Evolutionary conservation across 2,888 invertebrate genomes (phyloP).

Genomic region (Belgica antarctica): DNA sequence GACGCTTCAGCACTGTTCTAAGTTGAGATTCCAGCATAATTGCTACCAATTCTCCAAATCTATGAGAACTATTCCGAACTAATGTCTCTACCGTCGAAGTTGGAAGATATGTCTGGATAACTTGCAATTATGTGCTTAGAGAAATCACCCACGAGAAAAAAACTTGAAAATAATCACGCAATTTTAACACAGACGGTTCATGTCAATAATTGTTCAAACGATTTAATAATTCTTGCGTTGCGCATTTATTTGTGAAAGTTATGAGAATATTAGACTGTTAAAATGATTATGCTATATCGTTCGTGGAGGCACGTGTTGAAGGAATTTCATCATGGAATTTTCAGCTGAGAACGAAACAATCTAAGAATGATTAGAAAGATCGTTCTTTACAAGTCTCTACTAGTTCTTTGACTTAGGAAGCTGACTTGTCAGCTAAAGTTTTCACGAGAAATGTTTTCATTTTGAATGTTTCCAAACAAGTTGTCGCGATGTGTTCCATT

Average conservation of each 20-base stretch:
- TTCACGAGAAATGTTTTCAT: too few species aligned
- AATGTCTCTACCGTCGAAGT: constrained; percentile 3
- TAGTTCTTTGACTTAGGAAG: too few species aligned
- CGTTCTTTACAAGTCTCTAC: too few species aligned
- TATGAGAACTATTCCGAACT: constrained; percentile 13
- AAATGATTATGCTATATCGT: background rate
- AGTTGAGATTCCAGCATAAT: background rate
- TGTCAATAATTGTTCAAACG: constrained; percentile 28
- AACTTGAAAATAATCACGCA: constrained; percentile 22
- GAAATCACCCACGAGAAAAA: constrained; percentile 29
- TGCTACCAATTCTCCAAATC: background rate
- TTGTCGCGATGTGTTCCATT: too few species aligned
- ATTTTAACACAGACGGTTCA: constrained; percentile 1
- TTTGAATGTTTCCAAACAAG: too few species aligned
- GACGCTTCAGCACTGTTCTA: too few species aligned
- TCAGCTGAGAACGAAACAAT: too few species aligned
- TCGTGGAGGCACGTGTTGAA: constrained; percentile 16
- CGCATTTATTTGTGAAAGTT: background rate
- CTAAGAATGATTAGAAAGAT: too few species aligned
- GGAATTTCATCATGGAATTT: background rate
- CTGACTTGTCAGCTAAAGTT: too few species aligned
- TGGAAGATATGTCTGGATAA: constrained; percentile 10
- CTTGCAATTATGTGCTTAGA: constrained; percentile 33
- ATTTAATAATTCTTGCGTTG: constrained; percentile 10
- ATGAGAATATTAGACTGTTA: background rate